Evolutionary conservation across 2,797 vertebrate genomes (phyloP).

Genomic region (Neostethus bicornis): DNA sequence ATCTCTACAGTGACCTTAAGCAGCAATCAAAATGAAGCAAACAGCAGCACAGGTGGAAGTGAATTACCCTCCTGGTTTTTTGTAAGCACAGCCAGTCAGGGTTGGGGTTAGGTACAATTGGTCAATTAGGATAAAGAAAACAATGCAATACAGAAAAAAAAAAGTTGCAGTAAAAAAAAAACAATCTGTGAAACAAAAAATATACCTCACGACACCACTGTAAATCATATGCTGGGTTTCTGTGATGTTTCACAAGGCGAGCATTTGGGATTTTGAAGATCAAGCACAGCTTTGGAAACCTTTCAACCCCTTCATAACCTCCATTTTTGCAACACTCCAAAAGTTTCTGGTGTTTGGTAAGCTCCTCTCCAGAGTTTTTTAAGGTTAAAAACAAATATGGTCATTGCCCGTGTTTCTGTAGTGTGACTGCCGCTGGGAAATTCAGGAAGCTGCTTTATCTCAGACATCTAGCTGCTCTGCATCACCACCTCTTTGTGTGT

Average conservation of each 20-base stretch:
- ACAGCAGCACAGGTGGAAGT: too few species aligned
- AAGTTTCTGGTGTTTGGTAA: not conserved
- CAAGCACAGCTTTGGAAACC: not conserved
- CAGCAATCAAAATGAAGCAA: too few species aligned
- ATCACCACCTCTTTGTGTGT: conserved; percentile 11
- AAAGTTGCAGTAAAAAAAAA: too few species aligned
- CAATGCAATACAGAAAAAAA: too few species aligned
- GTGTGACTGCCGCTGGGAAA: conserved; percentile 11
- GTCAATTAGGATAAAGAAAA: too few species aligned
- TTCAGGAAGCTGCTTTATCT: conserved; percentile 25
- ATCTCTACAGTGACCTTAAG: too few species aligned
- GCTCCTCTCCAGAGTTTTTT: not conserved
- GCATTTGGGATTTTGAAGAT: too few species aligned
- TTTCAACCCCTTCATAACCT: not conserved
- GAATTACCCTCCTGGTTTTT: too few species aligned
- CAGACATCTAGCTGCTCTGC: conserved; percentile 27
- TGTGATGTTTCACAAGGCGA: not conserved
- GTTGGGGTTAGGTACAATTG: too few species aligned
- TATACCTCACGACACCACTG: too few species aligned
- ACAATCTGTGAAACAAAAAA: too few species aligned
- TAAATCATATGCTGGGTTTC: not conserved
- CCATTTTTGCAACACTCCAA: not conserved
- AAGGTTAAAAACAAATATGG: conserved; percentile 21
- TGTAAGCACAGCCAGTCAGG: too few species aligned
- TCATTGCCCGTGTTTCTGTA: conserved; percentile 9